Percentiles rank a stretch among this genome's conserved stretches.
These are phyloP conservation scores for Apodemus speciosus DNA, from an alignment of 2,113 vertebrate species.

Conservation along the genomic window DNA sequence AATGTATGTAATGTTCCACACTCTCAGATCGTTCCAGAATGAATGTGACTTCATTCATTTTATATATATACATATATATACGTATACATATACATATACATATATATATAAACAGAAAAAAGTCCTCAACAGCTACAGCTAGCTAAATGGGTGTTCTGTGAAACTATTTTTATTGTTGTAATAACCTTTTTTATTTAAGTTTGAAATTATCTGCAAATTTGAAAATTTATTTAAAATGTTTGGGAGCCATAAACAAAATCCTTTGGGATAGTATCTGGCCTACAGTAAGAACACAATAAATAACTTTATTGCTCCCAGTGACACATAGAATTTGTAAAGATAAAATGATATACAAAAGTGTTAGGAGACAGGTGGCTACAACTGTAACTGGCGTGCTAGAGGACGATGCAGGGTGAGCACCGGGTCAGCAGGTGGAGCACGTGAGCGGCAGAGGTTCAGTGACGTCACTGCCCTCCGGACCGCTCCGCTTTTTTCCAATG, in stretches of 20 bases:
- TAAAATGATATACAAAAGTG: constrained; percentile 18
- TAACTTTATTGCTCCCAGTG: neutral
- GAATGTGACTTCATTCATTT: neutral
- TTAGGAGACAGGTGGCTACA: neutral
- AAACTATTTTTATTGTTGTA: constrained; percentile 29
- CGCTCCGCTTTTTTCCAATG: constrained; percentile 14
- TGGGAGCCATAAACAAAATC: constrained; percentile 12
- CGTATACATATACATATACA: no score
- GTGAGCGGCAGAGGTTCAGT: neutral
- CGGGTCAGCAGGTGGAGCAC: neutral
- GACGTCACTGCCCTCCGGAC: neutral
- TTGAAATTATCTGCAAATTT: constrained; percentile 43
- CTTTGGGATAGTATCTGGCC: neutral
- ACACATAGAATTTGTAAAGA: neutral
- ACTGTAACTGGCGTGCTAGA: neutral
- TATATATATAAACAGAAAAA: neutral
- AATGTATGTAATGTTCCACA: neutral
- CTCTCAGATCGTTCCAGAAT: neutral
- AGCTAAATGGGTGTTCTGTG: neutral
- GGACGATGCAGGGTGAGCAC: neutral
- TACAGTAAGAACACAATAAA: neutral
- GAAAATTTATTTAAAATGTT: constrained; percentile 1
- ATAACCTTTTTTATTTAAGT: neutral
- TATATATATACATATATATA: no score
- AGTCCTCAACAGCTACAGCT: neutral